Base-by-base conservation (phyloP, 2,888 invertebrate species). In the Celastrina argiolus region DNA sequence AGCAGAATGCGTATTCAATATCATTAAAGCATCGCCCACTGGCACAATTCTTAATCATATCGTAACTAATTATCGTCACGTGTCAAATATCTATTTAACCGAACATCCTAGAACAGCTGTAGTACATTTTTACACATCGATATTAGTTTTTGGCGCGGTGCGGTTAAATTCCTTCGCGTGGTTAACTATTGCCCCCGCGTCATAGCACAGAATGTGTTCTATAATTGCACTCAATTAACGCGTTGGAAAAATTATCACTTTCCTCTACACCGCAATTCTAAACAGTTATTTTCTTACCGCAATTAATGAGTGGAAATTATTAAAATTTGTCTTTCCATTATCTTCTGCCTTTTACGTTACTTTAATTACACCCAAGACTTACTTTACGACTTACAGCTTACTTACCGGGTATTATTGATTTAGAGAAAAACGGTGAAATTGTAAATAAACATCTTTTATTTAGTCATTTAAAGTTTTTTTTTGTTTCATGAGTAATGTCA, bases 91-190 rank as follows among this genome's bases (percentile, higher is more conserved):
- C 73, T 70, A 71, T 69, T 73, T 69, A 68, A 68, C 68, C 68
- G 68, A 70, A 74, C 71, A 71, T 65, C 71, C 70, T 68, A 71
- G 70, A 71, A 72, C 74, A 75, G 72, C 73, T 71, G 73, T 70
- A 69, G 67, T 42, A 65, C 69, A 71, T 75, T 74, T 73, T 73
- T 72, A 70, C 68, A 66, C 67, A 66, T 73, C 68, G 56, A 68
- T 69, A 69, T 58, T 58, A 31, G 58, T 31, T 8, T 58, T 58
- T 58, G 58, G 58, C 58, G 58, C 58, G 28, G 42, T 42, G n/a
- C n/a, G n/a, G 41, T 69, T 28, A 56, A 63, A 67, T 68, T 69
- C 42, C 45, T 67, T 65, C 45, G 56, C 45, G 51, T 66, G 65
- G 28, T 31, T 28, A 58, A 16, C 28, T 31, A 31, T 31, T 31